Evolutionary conservation across 2,797 vertebrate species (phyloP), one percentile per base, ranked within the genome.

Genomic region (Parauchenoglanis ngamensis): DNA sequence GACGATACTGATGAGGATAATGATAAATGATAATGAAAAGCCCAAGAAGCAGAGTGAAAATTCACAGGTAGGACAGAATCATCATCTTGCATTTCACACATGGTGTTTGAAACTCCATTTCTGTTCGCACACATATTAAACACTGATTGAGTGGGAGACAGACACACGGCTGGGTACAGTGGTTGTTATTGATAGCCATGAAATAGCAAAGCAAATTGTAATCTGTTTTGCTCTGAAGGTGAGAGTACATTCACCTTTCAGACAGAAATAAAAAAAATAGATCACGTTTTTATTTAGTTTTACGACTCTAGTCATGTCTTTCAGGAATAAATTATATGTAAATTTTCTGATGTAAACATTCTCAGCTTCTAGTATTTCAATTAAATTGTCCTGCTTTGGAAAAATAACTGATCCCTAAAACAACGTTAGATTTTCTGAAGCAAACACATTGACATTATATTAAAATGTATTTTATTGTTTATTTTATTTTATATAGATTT

Each of bases 21-120:
- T n/a, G n/a, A 89, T 79, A 85, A 87, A 54, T 7, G 52, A 82
- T 81, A 84, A 89, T 89, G 65, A 81, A 77, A 89, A 87, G 57
- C 46, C 67, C n/a, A 80, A 73, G 72, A 52, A 86, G 23, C 28
- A 13, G 31, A 84, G 46, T 31, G 68, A 23, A 44, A 59, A 85
- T 67, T 72, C 80, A 86, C 85, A 61, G 82, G 67, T 65, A 28
- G 78, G 31, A 76, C 49, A 35, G 40, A 67, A 76, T 31, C 77
- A 75, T 87, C 82, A 87, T 89, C 49, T 52, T 75, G 21, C 68
- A 85, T 85, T 76, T 87, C 83, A 76, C 77, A 85, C 77, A 59
- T 87, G 59, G 80, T 83, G 40, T 49, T 56, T 46, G 35, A 81
- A 67, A n/a, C 35, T 40, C 13, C 17, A 23, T 83, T 81, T 83